These are phyloP conservation scores for Rhodeus uyekii DNA, from an alignment of 2,797 vertebrate species.

Conservation along the genomic window DNA sequence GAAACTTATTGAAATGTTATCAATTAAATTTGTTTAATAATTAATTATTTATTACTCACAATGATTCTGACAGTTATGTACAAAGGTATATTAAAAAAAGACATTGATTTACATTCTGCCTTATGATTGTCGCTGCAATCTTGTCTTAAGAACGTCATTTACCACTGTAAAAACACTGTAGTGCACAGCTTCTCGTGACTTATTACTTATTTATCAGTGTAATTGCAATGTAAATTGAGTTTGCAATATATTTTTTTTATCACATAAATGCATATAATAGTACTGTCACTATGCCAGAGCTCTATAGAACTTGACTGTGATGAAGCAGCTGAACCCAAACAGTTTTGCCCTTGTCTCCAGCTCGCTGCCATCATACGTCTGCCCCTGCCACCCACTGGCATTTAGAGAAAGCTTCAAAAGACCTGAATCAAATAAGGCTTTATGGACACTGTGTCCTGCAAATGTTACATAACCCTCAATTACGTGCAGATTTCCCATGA, in stretches of 20 bases:
- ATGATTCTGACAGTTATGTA: neutral
- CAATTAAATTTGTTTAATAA: neutral
- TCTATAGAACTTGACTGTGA: neutral
- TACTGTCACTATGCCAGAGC: neutral
- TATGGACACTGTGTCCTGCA: slow-evolving; percentile 48
- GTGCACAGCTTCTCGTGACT: neutral
- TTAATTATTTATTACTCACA: neutral
- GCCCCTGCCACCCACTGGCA: slow-evolving; percentile 52
- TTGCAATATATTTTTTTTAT: neutral
- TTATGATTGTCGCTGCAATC: neutral
- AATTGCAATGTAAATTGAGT: slow-evolving; percentile 9
- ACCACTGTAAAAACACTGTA: neutral
- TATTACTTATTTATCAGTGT: neutral
- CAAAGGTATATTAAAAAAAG: neutral
- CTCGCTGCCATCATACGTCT: slow-evolving; percentile 30
- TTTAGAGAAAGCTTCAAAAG: slow-evolving; percentile 53
- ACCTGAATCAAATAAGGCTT: slow-evolving; percentile 56
- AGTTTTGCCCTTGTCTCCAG: slow-evolving; percentile 22
- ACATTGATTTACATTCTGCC: neutral
- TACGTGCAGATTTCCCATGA: slow-evolving; percentile 59
- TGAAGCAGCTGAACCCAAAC: slow-evolving; percentile 26
- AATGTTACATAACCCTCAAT: slow-evolving; percentile 60
- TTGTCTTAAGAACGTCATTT: neutral
- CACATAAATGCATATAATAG: neutral
- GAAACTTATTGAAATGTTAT: neutral